Base-by-base conservation (phyloP, 2,888 invertebrate genomes). In the Ischnus inquisitorius region DNA sequence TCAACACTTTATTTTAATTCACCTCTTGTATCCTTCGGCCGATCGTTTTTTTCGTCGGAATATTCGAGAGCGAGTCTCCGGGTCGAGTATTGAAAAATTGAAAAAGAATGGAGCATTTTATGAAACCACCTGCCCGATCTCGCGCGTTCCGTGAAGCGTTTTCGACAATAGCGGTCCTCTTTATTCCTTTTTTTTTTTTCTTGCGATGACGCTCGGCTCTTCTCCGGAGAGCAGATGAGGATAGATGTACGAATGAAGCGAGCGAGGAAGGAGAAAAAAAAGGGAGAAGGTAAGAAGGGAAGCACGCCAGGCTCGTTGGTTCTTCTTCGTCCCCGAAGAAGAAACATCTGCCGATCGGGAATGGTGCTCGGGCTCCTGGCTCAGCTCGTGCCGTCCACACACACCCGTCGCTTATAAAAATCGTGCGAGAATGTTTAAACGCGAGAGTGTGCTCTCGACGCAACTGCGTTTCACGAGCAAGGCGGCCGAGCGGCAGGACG, bases 281-380 rank as follows among this genome's bases (percentile, higher is more conserved):
- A 83, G 46, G 19, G 41, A n/a, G 69, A 64, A 64, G 41, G 54
- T 39, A 51, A 64, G 54, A 46, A 43, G 75, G 60, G 16, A 69
- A 65, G 77, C 54, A 65, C 48, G 51, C 43, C 62, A 74, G 68
- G 67, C 74, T 80, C 48, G 81, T 74, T 68, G 39, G 74, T 81
- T 76, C 57, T 81, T 76, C 57, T 46, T 83, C 68, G 62, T 68
- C 68, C 28, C 41, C 81, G 69, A 79, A 71, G 82, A 80, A 85
- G 85, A 85, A 87, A 87, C 87, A 87, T 85, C 87, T 87, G 87
- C 87, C 82, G 51, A 62, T 84, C 72, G 80, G 82, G 51, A 46
- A 81, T 65, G 77, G 57, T 71, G 68, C 46, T n/a, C n/a, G n/a
- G 67, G 65, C 62, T 62, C 43, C 65, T 68, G 72, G 62, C 72